Conservation (phyloP, 2,888 invertebrate species). For the Watsonalla binaria region DNA sequence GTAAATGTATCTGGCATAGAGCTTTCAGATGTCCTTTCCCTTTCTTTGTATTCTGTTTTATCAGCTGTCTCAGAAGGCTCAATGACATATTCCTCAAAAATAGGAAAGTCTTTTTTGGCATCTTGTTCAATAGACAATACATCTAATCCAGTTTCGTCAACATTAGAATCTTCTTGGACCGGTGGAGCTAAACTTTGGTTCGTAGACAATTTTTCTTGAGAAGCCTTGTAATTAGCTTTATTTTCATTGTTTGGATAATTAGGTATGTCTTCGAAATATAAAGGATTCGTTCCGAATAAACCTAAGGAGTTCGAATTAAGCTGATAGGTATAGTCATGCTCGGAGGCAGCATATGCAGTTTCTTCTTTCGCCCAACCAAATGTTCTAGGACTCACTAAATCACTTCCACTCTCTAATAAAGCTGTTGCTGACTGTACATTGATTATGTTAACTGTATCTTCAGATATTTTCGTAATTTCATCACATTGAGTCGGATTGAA, state of each 20-base stretch:
- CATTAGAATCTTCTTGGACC: constrained; percentile 53
- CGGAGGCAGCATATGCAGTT: constrained; percentile 14
- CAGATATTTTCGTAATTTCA: constrained; percentile 53
- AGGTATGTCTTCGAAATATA: constrained; percentile 47
- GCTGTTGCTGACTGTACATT: constrained; percentile 52
- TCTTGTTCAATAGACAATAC: constrained; percentile 68
- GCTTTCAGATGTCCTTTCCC: constrained; percentile 40
- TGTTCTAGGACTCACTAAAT: constrained; percentile 13
- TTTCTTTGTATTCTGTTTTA: constrained; percentile 51
- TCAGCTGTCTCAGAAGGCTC: constrained; percentile 65
- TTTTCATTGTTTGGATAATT: constrained; percentile 58
- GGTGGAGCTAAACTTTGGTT: constrained; percentile 51
- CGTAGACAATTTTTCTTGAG: constrained; percentile 44
- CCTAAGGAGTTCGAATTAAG: constrained; percentile 36
- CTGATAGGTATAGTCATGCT: constrained; percentile 37
- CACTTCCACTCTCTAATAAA: constrained; percentile 36
- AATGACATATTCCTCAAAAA: constrained; percentile 60
- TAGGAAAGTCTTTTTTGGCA: constrained; percentile 63
- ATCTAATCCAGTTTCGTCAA: constrained; percentile 60
- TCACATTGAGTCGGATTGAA: constrained; percentile 36
- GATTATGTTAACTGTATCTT: constrained; percentile 58
- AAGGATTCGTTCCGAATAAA: constrained; percentile 41
- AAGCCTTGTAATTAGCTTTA: constrained; percentile 49
- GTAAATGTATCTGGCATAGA: constrained; percentile 50
- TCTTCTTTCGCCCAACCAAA: constrained; percentile 48